Conservation (phyloP, 2,113 vertebrate species). For the Python bivittatus region DNA sequence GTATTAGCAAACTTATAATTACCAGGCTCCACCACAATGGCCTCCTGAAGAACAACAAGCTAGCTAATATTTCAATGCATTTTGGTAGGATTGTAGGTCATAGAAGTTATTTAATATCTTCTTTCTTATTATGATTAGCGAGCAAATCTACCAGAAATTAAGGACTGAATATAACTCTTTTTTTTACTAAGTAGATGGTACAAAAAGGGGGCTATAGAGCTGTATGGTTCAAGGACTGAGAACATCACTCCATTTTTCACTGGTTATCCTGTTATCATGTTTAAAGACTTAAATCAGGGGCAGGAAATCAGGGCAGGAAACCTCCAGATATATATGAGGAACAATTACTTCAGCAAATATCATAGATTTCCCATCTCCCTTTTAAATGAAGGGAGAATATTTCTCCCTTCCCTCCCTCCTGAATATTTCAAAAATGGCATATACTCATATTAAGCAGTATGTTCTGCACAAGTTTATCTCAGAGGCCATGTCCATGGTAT, state of each 20-base stretch:
- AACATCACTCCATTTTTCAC: not conserved
- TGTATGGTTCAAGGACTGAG: not conserved
- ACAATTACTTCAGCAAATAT: not conserved
- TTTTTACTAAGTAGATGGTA: not conserved
- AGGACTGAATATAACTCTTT: too few species aligned
- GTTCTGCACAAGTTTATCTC: not conserved
- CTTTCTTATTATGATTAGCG: too few species aligned
- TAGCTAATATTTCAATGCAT: slow-evolving; percentile 31
- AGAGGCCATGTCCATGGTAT: not conserved
- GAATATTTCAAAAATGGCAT: not conserved
- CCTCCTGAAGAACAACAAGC: slow-evolving; percentile 72
- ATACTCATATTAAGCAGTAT: not conserved
- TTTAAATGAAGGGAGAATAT: not conserved
- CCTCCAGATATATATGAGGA: not conserved
- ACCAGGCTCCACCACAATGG: slow-evolving; percentile 83
- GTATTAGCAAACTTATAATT: slow-evolving; percentile 81
- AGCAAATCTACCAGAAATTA: too few species aligned
- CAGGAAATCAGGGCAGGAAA: not conserved
- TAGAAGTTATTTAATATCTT: too few species aligned
- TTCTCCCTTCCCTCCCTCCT: not conserved
- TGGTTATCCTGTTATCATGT: not conserved
- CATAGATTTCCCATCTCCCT: not conserved
- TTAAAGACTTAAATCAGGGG: not conserved
- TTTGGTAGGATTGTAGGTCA: too few species aligned
- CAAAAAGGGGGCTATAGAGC: not conserved